These are phyloP conservation scores for Donacobius atricapilla DNA, from an alignment of 2,113 vertebrate species.

Conservation along the genomic window DNA sequence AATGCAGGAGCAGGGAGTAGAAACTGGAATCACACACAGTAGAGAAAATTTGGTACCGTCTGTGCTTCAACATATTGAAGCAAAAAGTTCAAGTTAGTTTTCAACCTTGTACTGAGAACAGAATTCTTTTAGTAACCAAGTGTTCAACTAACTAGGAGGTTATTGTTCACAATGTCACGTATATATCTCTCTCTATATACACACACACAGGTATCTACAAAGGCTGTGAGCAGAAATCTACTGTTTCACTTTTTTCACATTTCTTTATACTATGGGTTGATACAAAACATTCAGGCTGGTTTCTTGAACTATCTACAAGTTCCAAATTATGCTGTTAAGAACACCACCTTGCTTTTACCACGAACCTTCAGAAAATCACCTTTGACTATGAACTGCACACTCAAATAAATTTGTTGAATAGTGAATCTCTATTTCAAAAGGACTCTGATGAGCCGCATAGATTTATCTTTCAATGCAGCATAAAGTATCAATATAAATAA, in stretches of 20 bases:
- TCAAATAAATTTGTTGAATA: neutral
- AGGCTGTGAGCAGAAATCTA: neutral
- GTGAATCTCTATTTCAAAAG: neutral
- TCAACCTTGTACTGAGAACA: neutral
- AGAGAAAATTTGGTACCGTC: neutral
- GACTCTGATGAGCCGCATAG: neutral
- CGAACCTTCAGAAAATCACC: neutral
- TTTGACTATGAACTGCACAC: neutral
- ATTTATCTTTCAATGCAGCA: neutral
- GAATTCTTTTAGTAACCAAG: neutral
- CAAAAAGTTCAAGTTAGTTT: neutral
- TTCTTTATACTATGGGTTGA: neutral
- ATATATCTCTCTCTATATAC: rapidly evolving
- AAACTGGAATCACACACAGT: rapidly evolving
- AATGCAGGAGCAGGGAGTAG: neutral
- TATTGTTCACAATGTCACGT: neutral
- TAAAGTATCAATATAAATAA: neutral
- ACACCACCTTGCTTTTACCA: neutral
- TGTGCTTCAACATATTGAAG: neutral
- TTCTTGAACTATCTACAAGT: neutral
- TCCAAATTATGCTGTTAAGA: neutral
- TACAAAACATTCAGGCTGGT: neutral
- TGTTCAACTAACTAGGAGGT: neutral
- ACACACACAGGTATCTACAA: neutral
- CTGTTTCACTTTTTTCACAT: neutral